Percentiles rank a stretch among this genome's conserved stretches.
Conservation (phyloP, 2,113 vertebrate species). For the Cebidichthys violaceus region DNA sequence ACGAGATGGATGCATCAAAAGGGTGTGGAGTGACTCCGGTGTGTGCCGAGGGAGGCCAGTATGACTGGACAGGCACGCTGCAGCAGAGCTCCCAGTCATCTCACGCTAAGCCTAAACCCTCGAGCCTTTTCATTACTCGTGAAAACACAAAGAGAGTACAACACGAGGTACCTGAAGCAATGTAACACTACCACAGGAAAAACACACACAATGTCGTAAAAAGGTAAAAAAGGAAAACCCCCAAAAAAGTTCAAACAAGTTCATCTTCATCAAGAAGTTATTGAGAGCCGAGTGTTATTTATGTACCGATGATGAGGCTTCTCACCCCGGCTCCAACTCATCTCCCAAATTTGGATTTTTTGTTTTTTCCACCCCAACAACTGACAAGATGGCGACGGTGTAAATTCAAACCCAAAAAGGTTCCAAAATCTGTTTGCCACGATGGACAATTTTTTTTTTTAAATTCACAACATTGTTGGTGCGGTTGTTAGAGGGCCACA, state of each 20-base stretch:
- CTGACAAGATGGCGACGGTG: no score
- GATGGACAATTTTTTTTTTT: neutral
- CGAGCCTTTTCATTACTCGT: neutral
- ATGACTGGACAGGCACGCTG: neutral
- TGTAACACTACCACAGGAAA: neutral
- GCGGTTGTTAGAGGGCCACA: neutral
- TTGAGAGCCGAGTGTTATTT: neutral
- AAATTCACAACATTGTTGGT: no score
- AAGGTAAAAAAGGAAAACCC: neutral
- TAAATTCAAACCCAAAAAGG: neutral
- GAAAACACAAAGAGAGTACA: neutral
- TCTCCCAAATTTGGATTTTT: no score
- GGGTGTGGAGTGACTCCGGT: neutral
- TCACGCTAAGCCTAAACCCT: neutral
- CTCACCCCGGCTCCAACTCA: no score
- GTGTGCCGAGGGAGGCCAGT: neutral
- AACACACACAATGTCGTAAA: neutral
- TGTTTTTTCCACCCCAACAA: no score
- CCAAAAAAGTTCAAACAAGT: neutral
- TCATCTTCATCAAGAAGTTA: neutral
- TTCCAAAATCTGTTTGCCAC: neutral
- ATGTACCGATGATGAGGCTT: neutral
- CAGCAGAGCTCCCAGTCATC: constrained; percentile 1
- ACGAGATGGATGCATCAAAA: constrained; percentile 11
- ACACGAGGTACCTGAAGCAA: neutral